Evolutionary conservation across 2,797 vertebrate species (phyloP).

Genomic region (Brachyalestes nurse): DNA sequence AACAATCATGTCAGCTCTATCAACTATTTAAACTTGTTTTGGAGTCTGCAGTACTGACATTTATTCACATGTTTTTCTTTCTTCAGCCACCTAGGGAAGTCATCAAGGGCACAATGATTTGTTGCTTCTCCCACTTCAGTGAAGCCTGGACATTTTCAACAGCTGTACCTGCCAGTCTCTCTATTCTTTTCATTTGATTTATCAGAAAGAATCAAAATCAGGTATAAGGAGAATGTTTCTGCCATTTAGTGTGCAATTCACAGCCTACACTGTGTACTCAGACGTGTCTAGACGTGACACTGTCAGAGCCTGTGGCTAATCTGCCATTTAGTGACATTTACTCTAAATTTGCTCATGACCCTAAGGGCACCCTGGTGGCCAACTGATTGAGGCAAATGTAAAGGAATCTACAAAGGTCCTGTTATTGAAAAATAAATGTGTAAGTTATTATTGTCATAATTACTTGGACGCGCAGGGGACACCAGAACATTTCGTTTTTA

Average conservation of each 20-base stretch:
- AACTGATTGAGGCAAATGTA: not conserved
- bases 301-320: constrained; percentile 10
- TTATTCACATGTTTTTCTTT: not conserved
- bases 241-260: not conserved
- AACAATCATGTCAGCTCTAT: too few relatives aligned
- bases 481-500: too few relatives aligned
- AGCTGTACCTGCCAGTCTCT: not conserved
- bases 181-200: not conserved
- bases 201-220: not conserved
- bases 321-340: constrained; percentile 18
- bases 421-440: not conserved
- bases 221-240: not conserved
- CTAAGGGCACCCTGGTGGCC: constrained; percentile 1
- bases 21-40: too few relatives aligned
- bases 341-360: constrained; percentile 13
- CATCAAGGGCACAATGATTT: not conserved
- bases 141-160: not conserved
- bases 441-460: not conserved
- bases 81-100: not conserved
- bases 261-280: not conserved
- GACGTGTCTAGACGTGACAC: not conserved
- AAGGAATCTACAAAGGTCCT: not conserved
- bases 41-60: too few relatives aligned
- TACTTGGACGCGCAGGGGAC: too few relatives aligned
- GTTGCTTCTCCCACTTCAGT: not conserved